Evolutionary conservation across 2,888 invertebrate species (phyloP).

Genomic region (Gastrophysa polygoni): DNA sequence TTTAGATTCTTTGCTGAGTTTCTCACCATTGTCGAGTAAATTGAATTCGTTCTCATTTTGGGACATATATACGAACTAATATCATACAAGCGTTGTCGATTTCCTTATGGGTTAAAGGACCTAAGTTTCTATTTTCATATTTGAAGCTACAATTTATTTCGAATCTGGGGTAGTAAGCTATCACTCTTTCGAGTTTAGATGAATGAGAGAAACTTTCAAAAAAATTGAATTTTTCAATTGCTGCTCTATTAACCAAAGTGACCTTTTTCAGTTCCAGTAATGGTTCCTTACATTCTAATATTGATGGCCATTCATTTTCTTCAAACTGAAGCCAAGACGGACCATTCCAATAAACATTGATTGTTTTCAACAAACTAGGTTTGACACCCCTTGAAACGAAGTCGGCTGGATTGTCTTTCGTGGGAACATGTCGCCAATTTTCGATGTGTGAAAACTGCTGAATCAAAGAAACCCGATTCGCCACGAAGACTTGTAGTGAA

Average conservation of each 20-base stretch:
- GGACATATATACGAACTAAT: neutral
- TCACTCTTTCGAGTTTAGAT: neutral
- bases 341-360: conserved; percentile 17
- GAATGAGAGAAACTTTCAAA: conserved; percentile 7
- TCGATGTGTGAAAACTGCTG: conserved; percentile 3
- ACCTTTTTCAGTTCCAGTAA: conserved; percentile 2
- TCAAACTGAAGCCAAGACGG: conserved; percentile 13
- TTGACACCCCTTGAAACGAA: conserved; percentile 11
- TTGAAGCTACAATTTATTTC: neutral
- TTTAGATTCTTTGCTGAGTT: too few species aligned
- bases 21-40: too few species aligned
- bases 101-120: neutral
- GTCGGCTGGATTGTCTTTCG: conserved; percentile 22
- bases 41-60: neutral
- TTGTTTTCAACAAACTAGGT: conserved; percentile 5
- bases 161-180: neutral
- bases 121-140: neutral
- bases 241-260: neutral
- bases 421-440: conserved; percentile 16
- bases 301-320: neutral
- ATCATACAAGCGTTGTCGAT: neutral
- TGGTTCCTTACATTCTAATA: neutral
- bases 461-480: conserved; percentile 18
- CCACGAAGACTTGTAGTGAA: conserved; percentile 15
- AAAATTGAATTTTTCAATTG: neutral